Evolutionary conservation across 2,113 vertebrate genomes (phyloP).

Genomic region (Anthoscopus minutus): DNA sequence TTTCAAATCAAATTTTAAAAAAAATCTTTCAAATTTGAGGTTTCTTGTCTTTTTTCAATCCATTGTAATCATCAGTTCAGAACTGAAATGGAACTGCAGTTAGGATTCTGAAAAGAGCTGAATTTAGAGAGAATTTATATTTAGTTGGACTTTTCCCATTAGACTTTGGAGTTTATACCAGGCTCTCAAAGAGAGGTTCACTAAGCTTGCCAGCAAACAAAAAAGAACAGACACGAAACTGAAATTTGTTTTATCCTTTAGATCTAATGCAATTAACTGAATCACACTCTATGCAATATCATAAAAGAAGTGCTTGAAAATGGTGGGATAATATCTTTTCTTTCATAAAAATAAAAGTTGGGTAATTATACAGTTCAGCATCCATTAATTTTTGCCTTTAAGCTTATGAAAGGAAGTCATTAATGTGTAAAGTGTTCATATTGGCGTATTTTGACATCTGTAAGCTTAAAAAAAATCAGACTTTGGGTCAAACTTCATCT

Average conservation of each 20-base stretch:
- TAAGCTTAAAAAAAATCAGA: background rate
- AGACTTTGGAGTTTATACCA: background rate
- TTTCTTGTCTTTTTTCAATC: background rate
- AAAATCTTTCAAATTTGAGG: background rate
- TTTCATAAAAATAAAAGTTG: background rate
- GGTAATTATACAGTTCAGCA: background rate
- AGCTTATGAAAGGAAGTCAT: background rate
- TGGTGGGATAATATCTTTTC: background rate
- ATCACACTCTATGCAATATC: background rate
- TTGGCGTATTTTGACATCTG: background rate
- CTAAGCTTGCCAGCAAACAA: background rate
- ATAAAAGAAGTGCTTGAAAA: background rate
- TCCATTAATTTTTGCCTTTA: background rate
- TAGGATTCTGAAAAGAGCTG: background rate
- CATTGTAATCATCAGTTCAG: background rate
- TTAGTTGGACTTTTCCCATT: background rate
- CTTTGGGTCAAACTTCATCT: background rate
- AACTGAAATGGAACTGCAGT: background rate
- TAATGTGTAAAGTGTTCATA: background rate
- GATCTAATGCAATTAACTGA: background rate
- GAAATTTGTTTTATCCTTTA: background rate
- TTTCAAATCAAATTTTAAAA: background rate
- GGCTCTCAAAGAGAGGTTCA: background rate
- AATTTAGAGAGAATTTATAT: background rate
- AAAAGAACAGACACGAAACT: background rate